Evolutionary conservation across 2,113 vertebrate genomes (phyloP).

Genomic region (Chionodraco myersi): DNA sequence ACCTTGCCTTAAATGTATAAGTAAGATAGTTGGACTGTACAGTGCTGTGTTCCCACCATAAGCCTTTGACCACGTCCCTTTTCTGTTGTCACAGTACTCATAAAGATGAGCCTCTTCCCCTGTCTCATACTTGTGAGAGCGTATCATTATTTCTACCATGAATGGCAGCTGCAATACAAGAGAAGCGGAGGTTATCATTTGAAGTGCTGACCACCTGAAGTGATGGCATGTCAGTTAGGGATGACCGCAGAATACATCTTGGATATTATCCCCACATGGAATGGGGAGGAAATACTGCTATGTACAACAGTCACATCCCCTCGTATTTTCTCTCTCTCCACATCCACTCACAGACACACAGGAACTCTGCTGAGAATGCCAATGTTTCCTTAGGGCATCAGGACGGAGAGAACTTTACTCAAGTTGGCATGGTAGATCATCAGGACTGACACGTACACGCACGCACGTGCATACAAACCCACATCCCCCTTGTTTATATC

Average conservation of each 20-base stretch:
- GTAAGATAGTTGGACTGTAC: not conserved
- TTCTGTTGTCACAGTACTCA: not conserved
- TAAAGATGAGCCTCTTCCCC: not conserved
- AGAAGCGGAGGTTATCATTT: slow-evolving; percentile 14
- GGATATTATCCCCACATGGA: slow-evolving; percentile 21
- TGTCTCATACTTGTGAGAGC: not conserved
- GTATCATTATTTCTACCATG: not conserved
- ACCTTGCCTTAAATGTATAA: not conserved
- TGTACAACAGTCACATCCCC: slow-evolving; percentile 14
- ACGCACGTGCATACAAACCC: not conserved
- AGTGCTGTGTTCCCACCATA: not conserved
- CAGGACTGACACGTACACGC: slow-evolving; percentile 46
- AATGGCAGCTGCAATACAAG: slow-evolving; percentile 16
- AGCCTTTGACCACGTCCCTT: not conserved
- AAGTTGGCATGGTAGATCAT: slow-evolving; percentile 69
- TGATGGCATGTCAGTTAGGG: slow-evolving; percentile 32
- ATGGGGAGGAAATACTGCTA: slow-evolving; percentile 23
- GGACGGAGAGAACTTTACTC: slow-evolving; percentile 64
- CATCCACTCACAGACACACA: slow-evolving; percentile 2
- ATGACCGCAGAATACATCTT: slow-evolving; percentile 38
- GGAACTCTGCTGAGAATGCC: slow-evolving; percentile 54
- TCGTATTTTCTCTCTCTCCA: not conserved
- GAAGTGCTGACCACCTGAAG: slow-evolving; percentile 52
- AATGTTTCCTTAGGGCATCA: slow-evolving; percentile 55
- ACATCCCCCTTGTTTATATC: slow-evolving; percentile 56